Conservation (phyloP, 2,797 vertebrate genomes). For the Morelia viridis region DNA sequence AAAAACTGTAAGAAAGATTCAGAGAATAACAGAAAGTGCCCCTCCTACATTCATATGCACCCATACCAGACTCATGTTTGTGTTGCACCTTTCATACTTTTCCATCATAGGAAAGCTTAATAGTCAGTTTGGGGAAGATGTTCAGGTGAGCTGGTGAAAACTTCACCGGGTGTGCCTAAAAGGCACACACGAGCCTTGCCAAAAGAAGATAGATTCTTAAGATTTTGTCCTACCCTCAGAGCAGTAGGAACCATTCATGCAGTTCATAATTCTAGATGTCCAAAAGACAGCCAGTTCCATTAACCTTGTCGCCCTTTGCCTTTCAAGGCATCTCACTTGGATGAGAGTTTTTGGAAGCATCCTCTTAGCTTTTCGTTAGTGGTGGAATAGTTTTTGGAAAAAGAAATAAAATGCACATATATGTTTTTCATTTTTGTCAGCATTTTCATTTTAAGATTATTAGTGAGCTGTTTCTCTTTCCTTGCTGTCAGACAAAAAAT, state of each 20-base stretch:
- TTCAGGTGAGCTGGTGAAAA: not conserved
- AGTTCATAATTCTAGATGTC: slow-evolving; percentile 30
- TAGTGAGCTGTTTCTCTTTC: slow-evolving; percentile 31
- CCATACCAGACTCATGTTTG: not conserved
- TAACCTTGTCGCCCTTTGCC: slow-evolving; percentile 40
- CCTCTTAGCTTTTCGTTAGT: slow-evolving; percentile 38
- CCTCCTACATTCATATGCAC: not conserved
- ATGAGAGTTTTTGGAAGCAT: slow-evolving; percentile 17
- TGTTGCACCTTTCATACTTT: not conserved
- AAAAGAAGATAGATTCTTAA: slow-evolving; percentile 11
- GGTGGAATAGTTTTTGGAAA: slow-evolving; percentile 40
- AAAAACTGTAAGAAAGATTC: not conserved
- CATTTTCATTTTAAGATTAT: slow-evolving; percentile 31
- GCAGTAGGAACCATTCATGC: slow-evolving; percentile 16
- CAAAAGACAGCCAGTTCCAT: slow-evolving; percentile 56
- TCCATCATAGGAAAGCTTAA: not conserved
- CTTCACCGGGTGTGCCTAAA: not conserved
- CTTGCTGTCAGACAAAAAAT: slow-evolving; percentile 37
- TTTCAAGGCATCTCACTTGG: not conserved
- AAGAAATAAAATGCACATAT: slow-evolving; percentile 42
- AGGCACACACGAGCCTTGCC: not conserved
- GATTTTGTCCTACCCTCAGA: slow-evolving; percentile 30
- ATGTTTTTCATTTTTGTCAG: slow-evolving; percentile 37
- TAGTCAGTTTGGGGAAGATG: not conserved
- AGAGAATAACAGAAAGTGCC: not conserved